Evolutionary conservation across 2,113 vertebrate species (phyloP), one percentile per base, ranked within the genome.

Genomic region (Pelusios castaneus): DNA sequence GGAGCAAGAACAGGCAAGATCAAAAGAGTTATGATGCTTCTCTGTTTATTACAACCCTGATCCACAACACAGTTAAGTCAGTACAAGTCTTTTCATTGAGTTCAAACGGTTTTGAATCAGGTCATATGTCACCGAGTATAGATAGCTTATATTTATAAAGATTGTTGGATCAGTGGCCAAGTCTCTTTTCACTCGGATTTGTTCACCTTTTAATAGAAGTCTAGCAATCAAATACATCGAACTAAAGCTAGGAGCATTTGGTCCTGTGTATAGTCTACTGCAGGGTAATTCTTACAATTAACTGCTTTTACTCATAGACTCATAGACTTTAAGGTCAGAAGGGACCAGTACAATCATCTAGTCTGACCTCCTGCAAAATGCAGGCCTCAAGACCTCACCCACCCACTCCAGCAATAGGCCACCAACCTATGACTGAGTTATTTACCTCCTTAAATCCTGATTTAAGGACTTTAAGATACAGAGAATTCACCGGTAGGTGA

Each of bases 191-290:
- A 60, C 58, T 60, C 58, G 14, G 14, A 13, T 60, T 34, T 60
- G 29, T 60, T 60, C 0, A 0, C 41, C 21, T 91, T 51, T 84
- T 19, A 34, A 79, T 52, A 17, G 38, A 31, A 54, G 67, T 6
- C 0, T 1, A 80, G 83, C 94, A 13, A 80, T n/a, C 51, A 0
- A 0, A 34, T 78, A 38, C 45, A 3, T 4, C 10, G 12, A 55
- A 38, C 0, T 75, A 16, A 47, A 84, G 49, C 90, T 24, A 3
- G 31, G 25, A 31, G 31, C 70, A n/a, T 9, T 82, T 79, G 88
- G n/a, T 24, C 87, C 1, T 16, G 60, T 34, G 79, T 88, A 45
- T 58, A 60, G 84, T 86, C 67, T 0, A 6, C 85, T 75, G 76
- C 79, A 86, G 29, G 86, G 88, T 89, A 83, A 5, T 14, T 52